Evolutionary conservation across 1,140 invertebrate species (phyloP).

Genomic region (Bombus cullumanus): DNA sequence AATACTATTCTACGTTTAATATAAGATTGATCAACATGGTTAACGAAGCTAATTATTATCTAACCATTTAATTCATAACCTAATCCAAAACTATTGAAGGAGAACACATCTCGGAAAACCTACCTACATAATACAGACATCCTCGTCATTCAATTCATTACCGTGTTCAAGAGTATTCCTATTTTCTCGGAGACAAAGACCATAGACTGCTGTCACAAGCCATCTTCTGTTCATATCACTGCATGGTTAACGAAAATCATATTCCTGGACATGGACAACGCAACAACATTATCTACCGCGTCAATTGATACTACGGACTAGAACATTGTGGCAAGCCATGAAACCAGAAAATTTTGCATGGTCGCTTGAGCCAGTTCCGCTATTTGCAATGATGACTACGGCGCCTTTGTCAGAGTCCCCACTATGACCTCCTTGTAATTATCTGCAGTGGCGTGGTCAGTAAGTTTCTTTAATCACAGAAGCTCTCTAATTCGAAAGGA

Average conservation of each 20-base stretch:
- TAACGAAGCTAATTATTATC: too few relatives aligned
- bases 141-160: not conserved
- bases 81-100: too few relatives aligned
- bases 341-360: conserved; percentile 42
- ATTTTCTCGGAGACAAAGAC: not conserved
- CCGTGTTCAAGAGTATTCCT: not conserved
- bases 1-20: too few relatives aligned
- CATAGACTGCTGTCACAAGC: not conserved
- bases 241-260: not conserved
- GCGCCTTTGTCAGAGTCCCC: not conserved
- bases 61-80: too few relatives aligned
- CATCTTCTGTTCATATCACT: not conserved
- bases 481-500: conserved; percentile 68
- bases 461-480: conserved; percentile 81
- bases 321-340: conserved; percentile 24
- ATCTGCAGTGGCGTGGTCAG: conserved; percentile 68
- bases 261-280: not conserved
- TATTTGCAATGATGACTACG: not conserved
- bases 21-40: too few relatives aligned
- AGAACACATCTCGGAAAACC: too few relatives aligned
- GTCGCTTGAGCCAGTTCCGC: not conserved
- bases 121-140: not conserved
- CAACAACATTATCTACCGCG: conserved; percentile 10
- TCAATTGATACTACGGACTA: not conserved
- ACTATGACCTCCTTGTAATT: conserved; percentile 71